Percentiles rank a stretch among this genome's conserved stretches.
Conservation (phyloP, 2,113 vertebrate genomes). For the Hippocampus zosterae region DNA sequence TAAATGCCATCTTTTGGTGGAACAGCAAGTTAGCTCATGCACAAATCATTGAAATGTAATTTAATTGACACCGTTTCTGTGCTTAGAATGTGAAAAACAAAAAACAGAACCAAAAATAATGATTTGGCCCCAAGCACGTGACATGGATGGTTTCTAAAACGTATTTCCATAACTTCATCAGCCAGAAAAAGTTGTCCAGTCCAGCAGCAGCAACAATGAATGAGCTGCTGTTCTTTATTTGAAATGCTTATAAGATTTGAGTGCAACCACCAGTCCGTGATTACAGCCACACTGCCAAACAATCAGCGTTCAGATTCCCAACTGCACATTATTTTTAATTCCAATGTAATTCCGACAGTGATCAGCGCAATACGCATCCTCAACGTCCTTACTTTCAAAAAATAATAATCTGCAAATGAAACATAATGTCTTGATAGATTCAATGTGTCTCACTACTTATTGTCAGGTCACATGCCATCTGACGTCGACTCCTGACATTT, state of each 20-base stretch:
- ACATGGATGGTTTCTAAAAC: conserved; percentile 37
- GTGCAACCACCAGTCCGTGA: conserved; percentile 61
- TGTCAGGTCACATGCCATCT: conserved; percentile 62
- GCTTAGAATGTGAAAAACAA: not conserved
- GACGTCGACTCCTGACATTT: conserved; percentile 61
- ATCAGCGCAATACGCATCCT: conserved; percentile 29
- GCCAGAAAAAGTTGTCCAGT: conserved; percentile 52
- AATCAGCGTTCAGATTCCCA: conserved; percentile 52
- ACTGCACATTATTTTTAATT: conserved; percentile 59
- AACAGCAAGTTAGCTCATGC: not conserved
- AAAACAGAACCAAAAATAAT: not conserved
- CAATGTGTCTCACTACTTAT: conserved; percentile 65
- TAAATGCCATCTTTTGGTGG: no score
- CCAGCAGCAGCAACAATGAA: conserved; percentile 28
- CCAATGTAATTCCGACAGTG: conserved; percentile 53
- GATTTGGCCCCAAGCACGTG: conserved; percentile 38
- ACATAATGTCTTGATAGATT: conserved; percentile 55
- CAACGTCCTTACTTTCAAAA: conserved; percentile 32
- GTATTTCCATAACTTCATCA: conserved; percentile 39
- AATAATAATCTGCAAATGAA: conserved; percentile 56
- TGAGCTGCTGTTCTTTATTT: conserved; percentile 51
- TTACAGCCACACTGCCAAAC: conserved; percentile 56
- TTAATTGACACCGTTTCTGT: not conserved
- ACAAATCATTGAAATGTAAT: not conserved
- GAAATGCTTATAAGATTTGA: conserved; percentile 62